A percentile compares a stretch with the other conserved stretches of the same genome.
These are phyloP conservation scores for Amblyopsis hoosieri DNA, from an alignment of 2,797 vertebrate species.

Conservation along the genomic window DNA sequence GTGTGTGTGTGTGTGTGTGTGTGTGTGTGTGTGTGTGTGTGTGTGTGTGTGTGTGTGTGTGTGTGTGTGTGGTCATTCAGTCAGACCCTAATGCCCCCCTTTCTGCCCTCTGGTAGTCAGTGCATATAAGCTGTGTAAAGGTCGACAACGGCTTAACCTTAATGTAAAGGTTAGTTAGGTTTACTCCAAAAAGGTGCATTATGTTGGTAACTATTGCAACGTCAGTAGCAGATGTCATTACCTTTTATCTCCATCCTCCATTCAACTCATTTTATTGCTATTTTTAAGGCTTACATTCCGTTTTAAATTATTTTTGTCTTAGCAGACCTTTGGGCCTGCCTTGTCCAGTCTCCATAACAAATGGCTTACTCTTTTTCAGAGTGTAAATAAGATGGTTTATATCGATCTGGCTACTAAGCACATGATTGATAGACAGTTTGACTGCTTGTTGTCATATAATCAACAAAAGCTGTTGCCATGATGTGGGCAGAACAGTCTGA, in stretches of 20 bases:
- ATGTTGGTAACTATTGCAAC: slow-evolving; percentile 31
- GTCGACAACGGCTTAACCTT: slow-evolving; percentile 24
- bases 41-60: no score
- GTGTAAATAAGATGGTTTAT: neutral
- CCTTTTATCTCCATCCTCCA: neutral
- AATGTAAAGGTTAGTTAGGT: slow-evolving; percentile 39
- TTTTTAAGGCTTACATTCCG: no score
- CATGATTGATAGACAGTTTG: slow-evolving; percentile 43
- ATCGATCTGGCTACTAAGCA: slow-evolving; percentile 26
- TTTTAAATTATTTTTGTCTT: no score
- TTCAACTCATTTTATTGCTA: slow-evolving; percentile 36
- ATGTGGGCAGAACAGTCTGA: slow-evolving; percentile 47
- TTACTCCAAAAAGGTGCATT: slow-evolving; percentile 38
- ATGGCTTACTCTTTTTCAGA: neutral
- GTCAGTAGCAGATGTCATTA: neutral
- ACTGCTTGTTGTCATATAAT: slow-evolving; percentile 40
- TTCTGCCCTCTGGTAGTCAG: neutral
- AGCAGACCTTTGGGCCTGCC: neutral
- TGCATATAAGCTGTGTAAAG: slow-evolving; percentile 21
- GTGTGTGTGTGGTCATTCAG: slow-evolving; percentile 13
- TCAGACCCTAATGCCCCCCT: neutral
- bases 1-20: no score
- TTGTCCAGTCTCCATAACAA: slow-evolving; percentile 3
- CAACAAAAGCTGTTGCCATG: slow-evolving; percentile 47
- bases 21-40: no score